Conservation (phyloP, 2,888 invertebrate genomes). For the Malthinus seriepunctatus region DNA sequence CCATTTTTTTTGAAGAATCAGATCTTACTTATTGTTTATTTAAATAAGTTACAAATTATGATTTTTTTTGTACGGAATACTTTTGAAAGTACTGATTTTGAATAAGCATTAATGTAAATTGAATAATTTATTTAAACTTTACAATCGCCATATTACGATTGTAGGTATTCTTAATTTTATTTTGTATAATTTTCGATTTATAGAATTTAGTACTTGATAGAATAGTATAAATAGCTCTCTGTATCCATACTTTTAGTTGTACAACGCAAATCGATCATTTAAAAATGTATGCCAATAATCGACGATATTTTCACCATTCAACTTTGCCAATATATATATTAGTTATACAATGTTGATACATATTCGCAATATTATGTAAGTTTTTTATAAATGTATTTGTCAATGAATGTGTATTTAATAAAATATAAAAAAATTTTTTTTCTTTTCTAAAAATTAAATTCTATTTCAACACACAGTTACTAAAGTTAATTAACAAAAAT, state of each 20-base stretch:
- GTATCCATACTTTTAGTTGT: constrained; percentile 44
- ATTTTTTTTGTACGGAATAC: constrained; percentile 16
- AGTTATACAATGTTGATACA: constrained; percentile 43
- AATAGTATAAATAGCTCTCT: constrained; percentile 51
- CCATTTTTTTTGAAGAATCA: constrained; percentile 9
- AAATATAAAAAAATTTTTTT: constrained; percentile 31
- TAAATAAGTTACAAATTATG: too few relatives aligned
- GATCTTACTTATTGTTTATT: not conserved
- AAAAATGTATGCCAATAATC: constrained; percentile 33
- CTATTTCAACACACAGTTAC: too few relatives aligned
- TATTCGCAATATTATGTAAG: constrained; percentile 46
- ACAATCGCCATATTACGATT: constrained; percentile 35
- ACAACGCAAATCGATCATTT: constrained; percentile 40
- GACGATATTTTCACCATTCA: constrained; percentile 34
- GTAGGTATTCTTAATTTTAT: constrained; percentile 38
- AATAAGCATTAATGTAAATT: constrained; percentile 40
- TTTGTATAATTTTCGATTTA: constrained; percentile 33
- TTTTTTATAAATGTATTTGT: constrained; percentile 41
- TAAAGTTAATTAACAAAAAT: too few relatives aligned
- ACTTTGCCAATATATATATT: constrained; percentile 35
- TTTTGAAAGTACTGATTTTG: constrained; percentile 45
- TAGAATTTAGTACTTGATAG: constrained; percentile 33
- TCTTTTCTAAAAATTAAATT: too few relatives aligned
- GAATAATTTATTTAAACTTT: constrained; percentile 36
- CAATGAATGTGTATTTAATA: constrained; percentile 31